A percentile compares a stretch with the other conserved stretches of the same genome.
phyloP scores from a whole-genome alignment of 2,797 vertebrate genomes.

The Pseudochirops corinnae region DNA sequence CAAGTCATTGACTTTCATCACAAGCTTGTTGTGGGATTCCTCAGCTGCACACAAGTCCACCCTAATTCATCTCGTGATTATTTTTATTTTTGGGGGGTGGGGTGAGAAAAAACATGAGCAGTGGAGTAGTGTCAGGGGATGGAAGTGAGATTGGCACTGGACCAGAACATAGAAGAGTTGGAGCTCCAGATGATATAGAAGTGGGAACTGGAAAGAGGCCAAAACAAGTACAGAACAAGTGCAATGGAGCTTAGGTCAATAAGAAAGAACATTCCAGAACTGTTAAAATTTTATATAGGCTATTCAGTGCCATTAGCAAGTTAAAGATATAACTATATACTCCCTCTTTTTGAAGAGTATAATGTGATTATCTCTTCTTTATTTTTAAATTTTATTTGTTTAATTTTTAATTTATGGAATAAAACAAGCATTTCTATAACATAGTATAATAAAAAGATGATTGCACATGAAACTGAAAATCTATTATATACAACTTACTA shows the following conservation, averaged over 20 bases:
- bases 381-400: not conserved
- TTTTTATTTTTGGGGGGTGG: not conserved
- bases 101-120: not conserved
- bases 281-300: not conserved
- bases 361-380: not conserved
- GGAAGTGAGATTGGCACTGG: not conserved
- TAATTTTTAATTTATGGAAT: not conserved
- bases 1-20: slow-evolving; percentile 11
- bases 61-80: not conserved
- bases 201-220: not conserved
- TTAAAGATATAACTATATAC: not conserved
- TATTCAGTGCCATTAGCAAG: not conserved
- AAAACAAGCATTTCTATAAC: not conserved
- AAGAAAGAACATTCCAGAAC: not conserved
- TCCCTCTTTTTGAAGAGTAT: not conserved
- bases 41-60: not conserved
- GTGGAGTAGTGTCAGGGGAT: not conserved
- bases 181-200: not conserved
- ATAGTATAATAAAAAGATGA: not conserved
- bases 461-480: not conserved
- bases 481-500: not conserved
- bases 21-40: not conserved
- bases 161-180: not conserved
- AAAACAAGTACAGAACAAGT: not conserved
- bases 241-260: not conserved